These are phyloP conservation scores for Dynastes maya DNA, from an alignment of 2,888 invertebrate genomes.

Conservation along the genomic window DNA sequence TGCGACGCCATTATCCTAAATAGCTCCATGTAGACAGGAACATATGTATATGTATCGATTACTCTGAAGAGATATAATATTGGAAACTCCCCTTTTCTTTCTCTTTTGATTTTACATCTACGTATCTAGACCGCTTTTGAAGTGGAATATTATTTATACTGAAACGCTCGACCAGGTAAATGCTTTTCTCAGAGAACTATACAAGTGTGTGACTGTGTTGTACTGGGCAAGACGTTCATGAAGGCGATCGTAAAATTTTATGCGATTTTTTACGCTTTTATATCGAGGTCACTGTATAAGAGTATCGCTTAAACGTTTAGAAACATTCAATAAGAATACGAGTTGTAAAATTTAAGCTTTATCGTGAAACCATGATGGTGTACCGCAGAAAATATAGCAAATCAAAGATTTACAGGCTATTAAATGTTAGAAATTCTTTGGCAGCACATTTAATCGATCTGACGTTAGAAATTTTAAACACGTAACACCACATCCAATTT, in stretches of 20 bases:
- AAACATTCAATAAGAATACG: conserved; percentile 6
- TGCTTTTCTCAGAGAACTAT: neutral
- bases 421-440: neutral
- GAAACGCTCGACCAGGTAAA: neutral
- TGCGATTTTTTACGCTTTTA: conserved; percentile 5
- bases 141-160: neutral
- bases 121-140: neutral
- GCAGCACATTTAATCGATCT: neutral
- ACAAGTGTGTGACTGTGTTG: neutral
- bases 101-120: neutral
- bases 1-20: conserved; percentile 32
- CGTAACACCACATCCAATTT: no score
- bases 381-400: neutral
- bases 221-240: conserved; percentile 14
- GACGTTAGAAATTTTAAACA: no score
- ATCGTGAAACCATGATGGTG: neutral
- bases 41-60: conserved; percentile 27
- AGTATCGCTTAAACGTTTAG: conserved; percentile 2
- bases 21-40: conserved; percentile 12
- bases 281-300: neutral
- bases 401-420: neutral
- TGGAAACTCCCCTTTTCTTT: conserved; percentile 9
- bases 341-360: conserved; percentile 12
- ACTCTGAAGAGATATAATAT: conserved; percentile 24
- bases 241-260: conserved; percentile 14